Evolutionary conservation across 1,140 invertebrate species (phyloP), one percentile per base, ranked within the genome.

Genomic region (Venustaconcha ellipsiformis): DNA sequence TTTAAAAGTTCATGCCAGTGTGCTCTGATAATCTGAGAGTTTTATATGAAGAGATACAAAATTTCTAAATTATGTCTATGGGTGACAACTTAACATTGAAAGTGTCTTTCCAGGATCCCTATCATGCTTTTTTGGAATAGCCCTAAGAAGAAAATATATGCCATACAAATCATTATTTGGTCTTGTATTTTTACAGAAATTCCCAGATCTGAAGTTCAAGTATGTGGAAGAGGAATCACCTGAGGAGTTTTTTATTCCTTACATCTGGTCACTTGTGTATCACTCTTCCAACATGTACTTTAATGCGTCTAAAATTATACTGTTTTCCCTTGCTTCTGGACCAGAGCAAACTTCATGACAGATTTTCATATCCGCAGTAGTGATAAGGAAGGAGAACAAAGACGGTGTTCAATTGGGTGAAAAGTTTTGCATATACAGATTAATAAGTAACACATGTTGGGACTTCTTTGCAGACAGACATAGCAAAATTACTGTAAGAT

Each of bases 231-330:
- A 99, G 91, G 97, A 99, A 77, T 94, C 96, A 76, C 98, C 98
- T 0, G 97, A 99, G 89, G 97, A 99, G 86, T 99, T 99, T 91
- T 99, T 99, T 91, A 97, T 99, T 84, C 98, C 98, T 14, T 99
- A 99, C 88, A 95, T 99, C 58, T 99, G 98, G 98, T 94, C 95
- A 15, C 92, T 99, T 66, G 94, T 90, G n/a, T 89, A 88, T 78
- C 87, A 89, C 63, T 85, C 84, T 37, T 89, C 88, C 4, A 86
- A 88, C 78, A 80, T 90, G 74, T 89, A 89, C 82, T 90, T 89
- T 78, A 90, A 89, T 72, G 81, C 88, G 23, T 77, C 83, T 15
- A 80, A 87, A 62, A 89, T 90, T 65, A 78, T 88, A 11, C 79
- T 89, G 15, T 90, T 90, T 72, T 87, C 87, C 14, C 79, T 88